Evolutionary conservation across 2,113 vertebrate genomes (phyloP).

Genomic region (Poicephalus gulielmi): DNA sequence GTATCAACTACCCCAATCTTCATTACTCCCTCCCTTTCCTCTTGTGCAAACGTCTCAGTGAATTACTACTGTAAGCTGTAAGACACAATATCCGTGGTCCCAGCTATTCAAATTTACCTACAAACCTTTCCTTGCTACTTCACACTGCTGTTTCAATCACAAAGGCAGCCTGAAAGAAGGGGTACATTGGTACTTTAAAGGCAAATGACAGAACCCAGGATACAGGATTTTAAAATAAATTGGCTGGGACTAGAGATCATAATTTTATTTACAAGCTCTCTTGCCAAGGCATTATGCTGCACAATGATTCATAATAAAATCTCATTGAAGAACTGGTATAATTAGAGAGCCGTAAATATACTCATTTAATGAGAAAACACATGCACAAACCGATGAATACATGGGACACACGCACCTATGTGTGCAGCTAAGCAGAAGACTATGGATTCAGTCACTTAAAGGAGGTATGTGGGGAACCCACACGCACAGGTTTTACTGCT

Average conservation of each 20-base stretch:
- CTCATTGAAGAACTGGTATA: conserved; percentile 12
- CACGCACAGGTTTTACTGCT: not conserved
- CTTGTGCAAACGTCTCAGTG: not conserved
- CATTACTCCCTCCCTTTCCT: not conserved
- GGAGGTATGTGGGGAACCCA: not conserved
- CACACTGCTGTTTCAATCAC: not conserved
- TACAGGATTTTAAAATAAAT: not conserved
- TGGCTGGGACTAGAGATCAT: not conserved
- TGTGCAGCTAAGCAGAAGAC: not conserved
- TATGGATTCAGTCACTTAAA: not conserved
- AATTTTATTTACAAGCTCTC: not conserved
- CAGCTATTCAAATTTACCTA: not conserved
- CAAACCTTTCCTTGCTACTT: not conserved
- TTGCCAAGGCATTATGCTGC: not conserved
- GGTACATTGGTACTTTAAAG: not conserved
- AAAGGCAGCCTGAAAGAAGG: not conserved
- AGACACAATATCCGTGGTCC: not conserved
- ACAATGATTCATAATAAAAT: conserved; percentile 55
- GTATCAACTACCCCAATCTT: not conserved
- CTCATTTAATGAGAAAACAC: conserved; percentile 35
- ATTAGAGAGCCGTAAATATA: conserved; percentile 55
- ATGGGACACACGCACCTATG: not conserved
- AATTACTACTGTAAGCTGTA: not conserved
- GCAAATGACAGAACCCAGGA: not conserved
- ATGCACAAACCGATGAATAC: not conserved